These are phyloP conservation scores for Anoplophora glabripennis DNA, from an alignment of 1,140 invertebrate species.

Conservation along the genomic window DNA sequence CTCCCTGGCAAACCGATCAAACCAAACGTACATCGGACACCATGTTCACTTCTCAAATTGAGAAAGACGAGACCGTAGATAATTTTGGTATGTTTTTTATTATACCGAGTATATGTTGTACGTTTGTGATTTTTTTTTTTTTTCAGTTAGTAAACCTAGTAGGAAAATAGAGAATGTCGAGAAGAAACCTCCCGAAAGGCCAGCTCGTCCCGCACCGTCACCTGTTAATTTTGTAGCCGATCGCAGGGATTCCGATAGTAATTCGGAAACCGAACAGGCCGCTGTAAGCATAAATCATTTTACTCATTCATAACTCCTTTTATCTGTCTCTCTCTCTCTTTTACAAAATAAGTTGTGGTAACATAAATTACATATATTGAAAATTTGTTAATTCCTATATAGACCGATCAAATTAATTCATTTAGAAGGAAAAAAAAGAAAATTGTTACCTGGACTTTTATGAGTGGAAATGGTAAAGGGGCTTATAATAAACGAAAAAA, in stretches of 20 bases:
- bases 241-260: conserved; percentile 33
- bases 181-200: conserved; percentile 26
- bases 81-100: conserved; percentile 62
- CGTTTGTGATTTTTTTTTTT: neutral
- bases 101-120: neutral
- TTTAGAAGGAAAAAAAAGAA: too few relatives aligned
- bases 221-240: conserved; percentile 35
- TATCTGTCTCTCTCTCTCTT: too few relatives aligned
- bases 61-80: conserved; percentile 79
- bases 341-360: too few relatives aligned
- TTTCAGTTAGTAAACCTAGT: conserved; percentile 35
- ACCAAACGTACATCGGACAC: conserved; percentile 57
- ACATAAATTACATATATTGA: too few relatives aligned
- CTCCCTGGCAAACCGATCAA: conserved; percentile 73
- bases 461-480: too few relatives aligned
- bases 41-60: conserved; percentile 76
- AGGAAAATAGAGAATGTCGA: conserved; percentile 23
- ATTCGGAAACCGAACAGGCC: conserved; percentile 33
- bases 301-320: too few relatives aligned
- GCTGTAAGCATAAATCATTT: neutral
- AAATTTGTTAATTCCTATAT: too few relatives aligned
- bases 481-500: too few relatives aligned
- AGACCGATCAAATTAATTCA: too few relatives aligned
- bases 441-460: too few relatives aligned
- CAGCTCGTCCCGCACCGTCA: conserved; percentile 41